Percentiles rank a stretch among this genome's conserved stretches.
These are phyloP conservation scores for Araneus ventricosus DNA, from an alignment of 1,140 invertebrate genomes.

Conservation along the genomic window DNA sequence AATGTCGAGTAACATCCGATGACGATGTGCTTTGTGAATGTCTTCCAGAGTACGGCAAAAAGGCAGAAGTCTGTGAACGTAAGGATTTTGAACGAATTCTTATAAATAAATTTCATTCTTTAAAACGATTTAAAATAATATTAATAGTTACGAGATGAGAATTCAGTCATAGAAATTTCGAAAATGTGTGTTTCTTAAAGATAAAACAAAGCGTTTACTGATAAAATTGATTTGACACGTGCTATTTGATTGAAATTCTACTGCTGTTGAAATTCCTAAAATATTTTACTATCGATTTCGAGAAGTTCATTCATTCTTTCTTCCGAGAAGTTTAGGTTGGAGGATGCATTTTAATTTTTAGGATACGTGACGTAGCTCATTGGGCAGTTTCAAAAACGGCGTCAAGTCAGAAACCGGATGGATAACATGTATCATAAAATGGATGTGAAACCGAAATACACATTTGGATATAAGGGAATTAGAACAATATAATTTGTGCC, in stretches of 20 bases:
- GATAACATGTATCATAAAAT: not conserved
- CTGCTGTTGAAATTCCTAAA: no score
- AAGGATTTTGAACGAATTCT: not conserved
- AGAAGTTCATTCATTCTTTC: no score
- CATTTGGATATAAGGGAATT: rapidly evolving
- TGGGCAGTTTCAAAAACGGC: no score
- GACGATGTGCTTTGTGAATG: not conserved
- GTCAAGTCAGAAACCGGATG: not conserved
- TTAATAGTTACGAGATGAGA: no score
- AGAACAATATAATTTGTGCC: no score
- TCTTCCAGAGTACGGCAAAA: not conserved
- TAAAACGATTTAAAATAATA: not conserved
- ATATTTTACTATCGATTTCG: no score
- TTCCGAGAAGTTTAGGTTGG: no score
- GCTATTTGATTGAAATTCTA: not conserved
- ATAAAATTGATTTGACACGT: not conserved
- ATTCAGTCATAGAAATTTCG: no score
- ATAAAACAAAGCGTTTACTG: not conserved
- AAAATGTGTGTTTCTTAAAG: no score
- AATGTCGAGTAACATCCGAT: not conserved
- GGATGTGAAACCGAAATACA: not conserved
- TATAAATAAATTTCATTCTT: not conserved
- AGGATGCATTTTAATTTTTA: no score
- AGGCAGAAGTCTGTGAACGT: not conserved
- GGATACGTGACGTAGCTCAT: no score